Evolutionary conservation across 2,113 vertebrate species (phyloP), one percentile per base, ranked within the genome.

Genomic region (Acrocephalus arundinaceus): DNA sequence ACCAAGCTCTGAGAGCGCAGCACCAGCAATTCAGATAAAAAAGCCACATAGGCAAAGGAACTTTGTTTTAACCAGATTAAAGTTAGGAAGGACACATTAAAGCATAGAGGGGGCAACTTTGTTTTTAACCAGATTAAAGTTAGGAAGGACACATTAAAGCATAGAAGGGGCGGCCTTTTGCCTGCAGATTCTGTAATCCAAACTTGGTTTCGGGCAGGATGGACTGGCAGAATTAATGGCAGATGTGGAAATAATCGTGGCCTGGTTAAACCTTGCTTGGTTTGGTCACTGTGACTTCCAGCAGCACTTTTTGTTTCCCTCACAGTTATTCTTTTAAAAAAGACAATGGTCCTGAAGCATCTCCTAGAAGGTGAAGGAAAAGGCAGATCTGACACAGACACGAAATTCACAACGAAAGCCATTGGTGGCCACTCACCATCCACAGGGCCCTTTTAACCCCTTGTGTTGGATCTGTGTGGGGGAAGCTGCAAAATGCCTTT

Each of bases 331-430:
- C 71, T 33, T 65, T 13, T 3, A 10, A 49, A 61, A 31, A 11
- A 9, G 4, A 10, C 17, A 37, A 33, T 21, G 0, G 1, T 46
- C 15, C 68, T 18, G 2, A 51, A 14, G 5, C 9, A 35, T 35
- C 35, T 35, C 35, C 35, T 35, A 35, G 45, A 15, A 70, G 58
- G 28, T 5, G 11, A 41, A 46, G 0, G 9, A 51, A 35, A 61
- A 61, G 46, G 20, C 7, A 13, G 21, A 7, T 48, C 3, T 11
- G 31, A n/a, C 3, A 6, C 1, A 49, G 22, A 23, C 0, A 0
- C 7, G 10, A 18, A 3, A 31, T 12, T 54, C 66, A 12, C 54
- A 10, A 2, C 15, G 59, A 23, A 27, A 82, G 17, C 52, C 65
- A 6, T 3, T 35, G 16, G 17, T 7, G 37, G 14, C 35, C 22